Evolutionary conservation across 2,113 vertebrate species (phyloP), one percentile per base, ranked within the genome.

Genomic region (Mus spicilegus): DNA sequence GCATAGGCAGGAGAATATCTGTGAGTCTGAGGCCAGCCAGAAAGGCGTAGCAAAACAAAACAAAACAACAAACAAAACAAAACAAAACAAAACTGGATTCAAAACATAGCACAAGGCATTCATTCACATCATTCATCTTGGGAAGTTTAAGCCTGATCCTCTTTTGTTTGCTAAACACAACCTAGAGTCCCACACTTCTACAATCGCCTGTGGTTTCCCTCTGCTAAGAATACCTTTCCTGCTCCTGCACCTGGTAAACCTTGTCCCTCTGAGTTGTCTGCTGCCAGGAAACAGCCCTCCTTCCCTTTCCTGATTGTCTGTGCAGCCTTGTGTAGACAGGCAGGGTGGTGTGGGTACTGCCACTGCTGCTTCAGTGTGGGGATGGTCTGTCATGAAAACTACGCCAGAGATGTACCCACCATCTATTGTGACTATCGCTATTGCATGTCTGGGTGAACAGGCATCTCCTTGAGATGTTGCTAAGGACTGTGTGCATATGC

Each of bases 211-310:
- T 75, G 69, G 84, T 36, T 93, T 65, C 63, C 30, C 16, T 95
- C 78, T 61, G 78, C 61, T n/a, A 95, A 93, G 49, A 89, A 94
- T 13, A 51, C 30, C 30, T 56, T 93, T 89, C 73, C 73, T 93
- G 84, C 63, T 70, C 3, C 8, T 14, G 51, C 30, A 84, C 72
- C 76, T 76, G 76, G 73, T 84, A 46, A 51, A 6, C 46, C 67
- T 78, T 77, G 33, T 4, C 58, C 63, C 42, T 30, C 63, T 6
- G 63, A 82, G 58, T 16, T 22, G 24, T 87, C 82, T 73, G 54
- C 19, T 26, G 58, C 26, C 28, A 58, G 46, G 72, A 82, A 72
- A 39, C 6, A 61, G n/a, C 13, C 67, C 33, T 54, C 42, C 6
- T 36, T 54, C 49, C 28, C 19, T 24, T 20, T 90, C 8, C 22